Conservation (phyloP, 2,888 invertebrate species). For the Sepiola atlantica region DNA sequence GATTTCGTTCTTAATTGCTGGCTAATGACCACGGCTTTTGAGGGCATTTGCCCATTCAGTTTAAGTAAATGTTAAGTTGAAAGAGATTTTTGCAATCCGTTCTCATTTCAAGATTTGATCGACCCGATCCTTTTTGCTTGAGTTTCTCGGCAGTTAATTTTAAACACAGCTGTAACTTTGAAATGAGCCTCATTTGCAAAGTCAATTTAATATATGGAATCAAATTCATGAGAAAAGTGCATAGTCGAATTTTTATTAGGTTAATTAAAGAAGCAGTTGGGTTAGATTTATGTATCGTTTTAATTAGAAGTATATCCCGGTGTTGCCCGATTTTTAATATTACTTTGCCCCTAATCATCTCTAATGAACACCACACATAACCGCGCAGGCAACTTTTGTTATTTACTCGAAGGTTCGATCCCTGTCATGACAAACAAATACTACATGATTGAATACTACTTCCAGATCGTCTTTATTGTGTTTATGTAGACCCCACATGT, state of each 20-base stretch:
- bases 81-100: not conserved
- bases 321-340: not conserved
- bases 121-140: not conserved
- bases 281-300: too few relatives aligned
- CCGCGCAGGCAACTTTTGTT: too few relatives aligned
- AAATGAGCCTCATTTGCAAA: not conserved
- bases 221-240: not conserved
- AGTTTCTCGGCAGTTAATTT: not conserved
- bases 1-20: not conserved
- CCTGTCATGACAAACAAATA: too few relatives aligned
- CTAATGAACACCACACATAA: too few relatives aligned
- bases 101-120: not conserved
- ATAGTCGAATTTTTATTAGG: not conserved
- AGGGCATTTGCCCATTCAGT: not conserved
- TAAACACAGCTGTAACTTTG: not conserved
- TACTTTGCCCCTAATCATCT: too few relatives aligned
- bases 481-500: too few relatives aligned
- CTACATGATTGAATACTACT: too few relatives aligned
- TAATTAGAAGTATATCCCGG: too few relatives aligned
- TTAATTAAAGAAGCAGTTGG: not conserved
- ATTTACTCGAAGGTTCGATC: too few relatives aligned
- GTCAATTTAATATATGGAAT: too few relatives aligned
- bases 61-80: not conserved
- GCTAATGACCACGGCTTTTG: not conserved
- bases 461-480: too few relatives aligned